Conservation (phyloP, 2,113 vertebrate genomes). For the Oncorhynchus tshawytscha region DNA sequence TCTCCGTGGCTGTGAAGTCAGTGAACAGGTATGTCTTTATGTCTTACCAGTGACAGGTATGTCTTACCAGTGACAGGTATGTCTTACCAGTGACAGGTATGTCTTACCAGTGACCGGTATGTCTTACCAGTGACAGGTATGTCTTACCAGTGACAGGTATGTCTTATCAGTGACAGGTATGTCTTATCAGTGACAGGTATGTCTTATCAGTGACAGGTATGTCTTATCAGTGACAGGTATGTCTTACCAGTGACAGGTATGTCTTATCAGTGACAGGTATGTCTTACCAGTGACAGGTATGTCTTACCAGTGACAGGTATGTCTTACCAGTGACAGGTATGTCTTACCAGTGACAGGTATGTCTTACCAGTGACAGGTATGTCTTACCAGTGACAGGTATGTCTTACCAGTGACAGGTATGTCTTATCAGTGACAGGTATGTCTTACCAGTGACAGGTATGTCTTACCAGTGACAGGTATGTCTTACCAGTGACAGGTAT, state of each 20-base stretch:
- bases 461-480: constrained; percentile 76
- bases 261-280: constrained; percentile 76
- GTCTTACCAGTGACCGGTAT: constrained; percentile 58
- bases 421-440: too few species aligned
- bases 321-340: constrained; percentile 76
- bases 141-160: constrained; percentile 76
- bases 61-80: too few species aligned
- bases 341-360: constrained; percentile 76
- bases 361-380: constrained; percentile 76
- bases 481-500: constrained; percentile 76
- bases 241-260: not conserved
- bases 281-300: constrained; percentile 76
- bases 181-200: constrained; percentile 69
- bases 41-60: too few species aligned
- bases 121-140: constrained; percentile 76
- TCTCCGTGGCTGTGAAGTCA: too few species aligned
- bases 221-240: too few species aligned
- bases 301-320: constrained; percentile 58
- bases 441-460: not conserved
- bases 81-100: constrained; percentile 76
- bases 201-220: constrained; percentile 58
- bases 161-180: constrained; percentile 76
- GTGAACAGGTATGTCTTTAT: not conserved
- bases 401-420: constrained; percentile 58
- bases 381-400: constrained; percentile 69